These are phyloP conservation scores for Nymphalis c-album DNA, from an alignment of 2,888 invertebrate genomes.

Conservation along the genomic window DNA sequence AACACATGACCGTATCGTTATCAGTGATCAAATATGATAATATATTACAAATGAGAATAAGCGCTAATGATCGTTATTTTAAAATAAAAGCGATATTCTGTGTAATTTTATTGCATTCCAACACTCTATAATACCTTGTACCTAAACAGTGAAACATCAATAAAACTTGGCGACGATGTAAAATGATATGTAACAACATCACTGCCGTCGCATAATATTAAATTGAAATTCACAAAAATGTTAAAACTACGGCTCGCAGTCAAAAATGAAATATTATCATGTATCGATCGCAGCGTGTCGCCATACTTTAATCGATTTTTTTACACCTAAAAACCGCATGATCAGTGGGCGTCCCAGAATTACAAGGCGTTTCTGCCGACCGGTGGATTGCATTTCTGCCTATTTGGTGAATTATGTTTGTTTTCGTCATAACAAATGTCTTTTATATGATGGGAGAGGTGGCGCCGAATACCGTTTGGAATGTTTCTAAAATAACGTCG, in stretches of 20 bases:
- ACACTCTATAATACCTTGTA: constrained; percentile 49
- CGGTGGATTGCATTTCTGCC: constrained; percentile 58
- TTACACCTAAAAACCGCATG: constrained; percentile 79
- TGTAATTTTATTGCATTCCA: constrained; percentile 54
- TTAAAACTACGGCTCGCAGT: constrained; percentile 68
- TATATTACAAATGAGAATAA: constrained; percentile 31
- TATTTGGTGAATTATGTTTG: constrained; percentile 76
- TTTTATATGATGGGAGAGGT: constrained; percentile 58
- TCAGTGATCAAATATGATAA: constrained; percentile 30
- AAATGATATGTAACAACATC: constrained; percentile 68
- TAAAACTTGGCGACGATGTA: constrained; percentile 63
- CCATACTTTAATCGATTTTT: constrained; percentile 79
- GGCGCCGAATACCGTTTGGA: constrained; percentile 53
- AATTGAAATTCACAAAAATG: constrained; percentile 77
- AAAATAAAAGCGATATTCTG: constrained; percentile 41
- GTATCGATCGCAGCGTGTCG: constrained; percentile 80
- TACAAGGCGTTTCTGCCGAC: constrained; percentile 77
- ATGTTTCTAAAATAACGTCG: constrained; percentile 69
- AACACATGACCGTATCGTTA: constrained; percentile 21
- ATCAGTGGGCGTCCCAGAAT: constrained; percentile 73
- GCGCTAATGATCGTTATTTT: constrained; percentile 32
- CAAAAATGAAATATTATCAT: constrained; percentile 78
- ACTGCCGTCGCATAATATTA: constrained; percentile 69
- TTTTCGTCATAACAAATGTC: constrained; percentile 71
- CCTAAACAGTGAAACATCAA: constrained; percentile 49